Conservation (phyloP, 2,888 invertebrate species). For the Coleophora flavipennella region DNA sequence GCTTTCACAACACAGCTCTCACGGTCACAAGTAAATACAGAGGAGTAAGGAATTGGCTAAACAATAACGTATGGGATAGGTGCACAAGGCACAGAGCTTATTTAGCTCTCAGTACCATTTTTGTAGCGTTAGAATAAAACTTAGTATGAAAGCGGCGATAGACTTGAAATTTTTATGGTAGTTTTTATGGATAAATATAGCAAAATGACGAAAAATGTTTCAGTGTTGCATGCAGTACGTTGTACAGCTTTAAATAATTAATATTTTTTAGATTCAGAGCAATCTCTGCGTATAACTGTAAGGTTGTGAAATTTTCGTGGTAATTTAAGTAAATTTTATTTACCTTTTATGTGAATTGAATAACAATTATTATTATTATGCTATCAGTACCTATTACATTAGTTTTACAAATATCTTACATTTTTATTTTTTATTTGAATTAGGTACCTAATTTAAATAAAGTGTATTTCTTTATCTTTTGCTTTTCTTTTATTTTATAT, state of each 20-base stretch:
- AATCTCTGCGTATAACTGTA: constrained; percentile 2
- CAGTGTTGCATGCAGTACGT: neutral
- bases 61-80: constrained; percentile 31
- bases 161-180: too few species aligned
- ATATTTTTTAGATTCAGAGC: neutral
- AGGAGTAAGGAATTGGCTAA: constrained; percentile 36
- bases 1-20: constrained; percentile 23
- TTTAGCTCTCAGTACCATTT: constrained; percentile 46
- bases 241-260: neutral
- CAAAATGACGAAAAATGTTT: too few species aligned
- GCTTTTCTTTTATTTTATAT: constrained; percentile 29
- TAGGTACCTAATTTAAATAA: too few species aligned
- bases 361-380: constrained; percentile 6
- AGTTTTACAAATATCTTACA: constrained; percentile 12
- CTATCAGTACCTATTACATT: constrained; percentile 13
- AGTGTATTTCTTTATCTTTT: constrained; percentile 19
- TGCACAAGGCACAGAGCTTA: constrained; percentile 51
- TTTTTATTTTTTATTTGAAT: constrained; percentile 21
- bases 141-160: too few species aligned
- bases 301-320: constrained; percentile 8
- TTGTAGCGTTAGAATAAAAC: constrained; percentile 54
- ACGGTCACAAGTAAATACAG: constrained; percentile 26
- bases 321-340: neutral
- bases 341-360: neutral
- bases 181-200: too few species aligned